Percentiles rank a stretch among this genome's conserved stretches.
These are phyloP conservation scores for Equus quagga DNA, from an alignment of 2,113 vertebrate genomes.

Conservation along the genomic window DNA sequence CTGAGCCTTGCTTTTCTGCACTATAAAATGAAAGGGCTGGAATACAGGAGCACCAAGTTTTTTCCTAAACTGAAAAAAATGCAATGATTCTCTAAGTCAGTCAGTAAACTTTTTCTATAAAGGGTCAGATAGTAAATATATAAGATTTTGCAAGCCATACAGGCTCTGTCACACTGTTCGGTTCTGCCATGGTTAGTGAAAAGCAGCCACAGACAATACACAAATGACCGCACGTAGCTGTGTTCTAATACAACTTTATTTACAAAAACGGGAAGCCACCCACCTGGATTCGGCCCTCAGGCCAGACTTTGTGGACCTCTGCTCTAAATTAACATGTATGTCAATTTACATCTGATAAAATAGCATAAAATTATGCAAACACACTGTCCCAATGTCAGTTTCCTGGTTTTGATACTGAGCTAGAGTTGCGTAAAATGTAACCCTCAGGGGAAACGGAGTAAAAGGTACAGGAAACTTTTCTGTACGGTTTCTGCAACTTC, in stretches of 20 bases:
- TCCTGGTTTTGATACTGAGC: not conserved
- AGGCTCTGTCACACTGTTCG: not conserved
- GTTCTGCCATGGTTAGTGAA: not conserved
- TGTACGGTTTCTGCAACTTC: not conserved
- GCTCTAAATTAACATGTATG: not conserved
- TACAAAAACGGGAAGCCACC: not conserved
- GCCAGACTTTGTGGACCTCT: not conserved
- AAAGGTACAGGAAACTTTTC: not conserved
- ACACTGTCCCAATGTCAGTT: no score
- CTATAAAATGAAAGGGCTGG: not conserved
- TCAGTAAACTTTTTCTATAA: not conserved
- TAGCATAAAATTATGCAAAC: not conserved
- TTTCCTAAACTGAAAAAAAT: not conserved
- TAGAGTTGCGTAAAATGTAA: not conserved
- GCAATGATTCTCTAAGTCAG: not conserved
- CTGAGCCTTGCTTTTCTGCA: not conserved
- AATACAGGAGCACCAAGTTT: not conserved
- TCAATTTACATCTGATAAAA: not conserved
- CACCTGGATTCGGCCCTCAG: no score
- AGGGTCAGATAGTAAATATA: not conserved
- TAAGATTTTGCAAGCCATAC: not conserved
- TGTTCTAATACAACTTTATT: not conserved
- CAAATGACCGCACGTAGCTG: accelerated
- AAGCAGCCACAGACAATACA: not conserved
- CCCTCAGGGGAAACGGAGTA: not conserved